phyloP scores from a whole-genome alignment of 2,113 vertebrate genomes.

The Antechinus flavipes region DNA sequence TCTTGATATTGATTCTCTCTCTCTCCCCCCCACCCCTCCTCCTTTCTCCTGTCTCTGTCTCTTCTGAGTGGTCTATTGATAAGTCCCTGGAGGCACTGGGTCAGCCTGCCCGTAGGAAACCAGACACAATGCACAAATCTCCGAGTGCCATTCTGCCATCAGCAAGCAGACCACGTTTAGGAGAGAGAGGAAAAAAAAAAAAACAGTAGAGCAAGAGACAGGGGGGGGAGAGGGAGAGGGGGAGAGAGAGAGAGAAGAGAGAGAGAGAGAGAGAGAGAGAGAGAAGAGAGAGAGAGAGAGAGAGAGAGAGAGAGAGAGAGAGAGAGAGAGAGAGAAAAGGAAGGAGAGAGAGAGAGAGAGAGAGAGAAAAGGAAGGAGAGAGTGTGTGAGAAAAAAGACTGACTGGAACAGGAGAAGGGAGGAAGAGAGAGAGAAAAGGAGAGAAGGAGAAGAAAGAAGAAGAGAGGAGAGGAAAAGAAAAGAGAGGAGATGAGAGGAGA shows the following conservation, averaged over 20 bases:
- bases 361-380: slow-evolving; percentile 75
- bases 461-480: slow-evolving; percentile 48
- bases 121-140: slow-evolving; percentile 99
- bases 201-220: slow-evolving; percentile 81
- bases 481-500: background rate
- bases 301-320: slow-evolving; percentile 58
- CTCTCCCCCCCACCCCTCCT: slow-evolving; percentile 86
- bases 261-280: slow-evolving; percentile 49
- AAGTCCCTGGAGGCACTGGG: slow-evolving; percentile 97
- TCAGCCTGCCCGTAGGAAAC: slow-evolving; percentile 99
- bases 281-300: slow-evolving; percentile 52
- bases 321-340: slow-evolving; percentile 74
- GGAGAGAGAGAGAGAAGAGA: slow-evolving; percentile 30
- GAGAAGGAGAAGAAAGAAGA: slow-evolving; percentile 62
- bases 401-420: too few species aligned
- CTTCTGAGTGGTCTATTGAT: slow-evolving; percentile 99
- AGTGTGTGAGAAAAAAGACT: too few species aligned
- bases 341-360: slow-evolving; percentile 68
- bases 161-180: slow-evolving; percentile 92
- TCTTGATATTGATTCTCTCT: slow-evolving; percentile 89
- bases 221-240: slow-evolving; percentile 72
- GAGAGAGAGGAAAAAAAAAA: slow-evolving; percentile 84
- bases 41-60: slow-evolving; percentile 91
- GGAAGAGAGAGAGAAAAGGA: slow-evolving; percentile 74
- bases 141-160: slow-evolving; percentile 94